These are phyloP conservation scores for Drosophila neocordata DNA, from an alignment of 1,140 invertebrate genomes.

Conservation along the genomic window DNA sequence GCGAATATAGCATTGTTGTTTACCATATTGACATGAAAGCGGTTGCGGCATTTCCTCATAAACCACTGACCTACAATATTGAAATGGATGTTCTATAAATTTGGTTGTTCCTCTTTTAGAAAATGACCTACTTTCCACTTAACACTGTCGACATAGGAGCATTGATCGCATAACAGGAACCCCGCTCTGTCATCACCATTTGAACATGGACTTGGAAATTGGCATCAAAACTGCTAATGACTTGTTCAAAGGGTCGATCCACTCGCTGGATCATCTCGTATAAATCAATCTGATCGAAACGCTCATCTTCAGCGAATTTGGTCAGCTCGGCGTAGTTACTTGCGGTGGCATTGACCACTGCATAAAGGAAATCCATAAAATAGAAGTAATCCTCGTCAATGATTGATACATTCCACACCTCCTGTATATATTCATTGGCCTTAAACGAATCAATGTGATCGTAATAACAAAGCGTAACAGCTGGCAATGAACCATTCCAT, in stretches of 20 bases:
- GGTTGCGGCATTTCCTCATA: conserved; percentile 59
- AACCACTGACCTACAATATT: conserved; percentile 33
- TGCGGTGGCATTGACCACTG: conserved; percentile 82
- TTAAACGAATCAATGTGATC: conserved; percentile 82
- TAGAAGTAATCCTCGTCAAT: conserved; percentile 80
- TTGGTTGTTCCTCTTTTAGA: too few relatives aligned
- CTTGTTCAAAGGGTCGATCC: conserved; percentile 82
- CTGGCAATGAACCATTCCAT: conserved; percentile 87
- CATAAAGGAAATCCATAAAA: conserved; percentile 81
- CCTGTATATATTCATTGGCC: conserved; percentile 74
- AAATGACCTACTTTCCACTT: conserved; percentile 55
- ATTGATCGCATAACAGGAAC: conserved; percentile 87
- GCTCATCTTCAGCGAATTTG: conserved; percentile 82
- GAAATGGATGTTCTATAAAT: not conserved
- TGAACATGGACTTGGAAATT: conserved; percentile 82
- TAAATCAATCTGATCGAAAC: conserved; percentile 80
- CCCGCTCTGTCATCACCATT: conserved; percentile 85
- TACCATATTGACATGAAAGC: conserved; percentile 72
- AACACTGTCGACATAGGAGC: conserved; percentile 82
- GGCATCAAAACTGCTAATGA: conserved; percentile 82
- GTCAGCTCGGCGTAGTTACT: conserved; percentile 74
- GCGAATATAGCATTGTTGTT: conserved; percentile 78
- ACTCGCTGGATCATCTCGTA: conserved; percentile 73
- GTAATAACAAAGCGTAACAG: conserved; percentile 84
- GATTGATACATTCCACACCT: conserved; percentile 74